Percentiles rank a stretch among this genome's conserved stretches.
Evolutionary conservation across 2,888 invertebrate species (phyloP).

Genomic region (Amaurobius ferox): DNA sequence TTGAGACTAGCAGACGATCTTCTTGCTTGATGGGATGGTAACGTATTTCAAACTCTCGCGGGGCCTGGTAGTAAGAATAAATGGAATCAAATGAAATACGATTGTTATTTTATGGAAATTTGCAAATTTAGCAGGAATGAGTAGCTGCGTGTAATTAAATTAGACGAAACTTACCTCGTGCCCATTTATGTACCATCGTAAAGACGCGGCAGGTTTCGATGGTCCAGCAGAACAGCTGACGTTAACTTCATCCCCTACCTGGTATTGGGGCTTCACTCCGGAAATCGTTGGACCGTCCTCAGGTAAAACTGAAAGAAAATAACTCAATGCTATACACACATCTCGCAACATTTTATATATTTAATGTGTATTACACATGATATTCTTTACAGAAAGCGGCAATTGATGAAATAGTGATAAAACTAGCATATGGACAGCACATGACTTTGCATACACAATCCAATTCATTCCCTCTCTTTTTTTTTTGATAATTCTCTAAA

Average conservation of each 20-base stretch:
- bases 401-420: too few relatives aligned
- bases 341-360: too few relatives aligned
- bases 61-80: constrained; percentile 61
- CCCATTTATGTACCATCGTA: constrained; percentile 73
- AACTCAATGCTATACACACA: too few relatives aligned
- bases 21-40: constrained; percentile 53
- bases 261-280: constrained; percentile 72
- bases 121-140: too few relatives aligned
- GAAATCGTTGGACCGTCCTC: constrained; percentile 73
- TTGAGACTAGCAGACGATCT: constrained; percentile 66
- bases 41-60: constrained; percentile 63
- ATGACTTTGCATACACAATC: too few relatives aligned
- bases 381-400: too few relatives aligned
- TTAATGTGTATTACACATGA: too few relatives aligned
- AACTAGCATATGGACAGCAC: too few relatives aligned
- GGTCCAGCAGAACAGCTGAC: constrained; percentile 74
- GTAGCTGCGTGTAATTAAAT: background rate
- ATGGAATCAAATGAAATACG: background rate
- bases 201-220: constrained; percentile 73
- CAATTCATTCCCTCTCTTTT: too few relatives aligned
- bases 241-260: constrained; percentile 73
- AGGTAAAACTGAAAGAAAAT: constrained; percentile 68
- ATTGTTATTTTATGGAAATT: too few relatives aligned
- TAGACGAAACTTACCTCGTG: constrained; percentile 55
- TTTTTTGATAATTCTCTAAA: too few relatives aligned